Conservation (phyloP, 2,113 vertebrate species). For the Penelope pileata region DNA sequence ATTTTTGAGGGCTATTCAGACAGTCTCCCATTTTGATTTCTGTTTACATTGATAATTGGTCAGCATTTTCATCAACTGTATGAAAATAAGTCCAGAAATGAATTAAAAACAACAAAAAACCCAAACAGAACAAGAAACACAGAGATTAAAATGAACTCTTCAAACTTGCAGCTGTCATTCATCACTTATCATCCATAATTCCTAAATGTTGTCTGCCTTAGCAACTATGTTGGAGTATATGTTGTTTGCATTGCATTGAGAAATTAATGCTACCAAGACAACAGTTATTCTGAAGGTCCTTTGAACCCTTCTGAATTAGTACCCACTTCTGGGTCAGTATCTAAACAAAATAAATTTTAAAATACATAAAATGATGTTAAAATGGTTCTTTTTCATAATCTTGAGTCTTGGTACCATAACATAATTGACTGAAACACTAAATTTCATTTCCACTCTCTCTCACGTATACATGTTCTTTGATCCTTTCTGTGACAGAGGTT, state of each 20-base stretch:
- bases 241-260: background rate
- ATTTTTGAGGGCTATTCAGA: background rate
- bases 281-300: background rate
- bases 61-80: background rate
- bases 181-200: background rate
- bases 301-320: background rate
- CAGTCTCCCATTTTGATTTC: background rate
- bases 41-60: background rate
- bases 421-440: background rate
- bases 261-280: background rate
- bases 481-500: background rate
- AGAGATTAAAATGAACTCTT: background rate
- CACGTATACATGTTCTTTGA: background rate
- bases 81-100: background rate
- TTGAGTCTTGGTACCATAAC: background rate
- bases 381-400: background rate
- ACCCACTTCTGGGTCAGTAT: background rate
- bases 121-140: background rate
- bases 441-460: background rate
- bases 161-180: background rate
- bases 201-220: background rate
- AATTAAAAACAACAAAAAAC: background rate
- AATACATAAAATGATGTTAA: background rate
- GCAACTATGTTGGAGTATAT: background rate
- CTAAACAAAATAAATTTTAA: background rate